Percentiles rank a stretch among this genome's conserved stretches.
Evolutionary conservation across 2,888 invertebrate species (phyloP).

Genomic region (Nycteola revayana): DNA sequence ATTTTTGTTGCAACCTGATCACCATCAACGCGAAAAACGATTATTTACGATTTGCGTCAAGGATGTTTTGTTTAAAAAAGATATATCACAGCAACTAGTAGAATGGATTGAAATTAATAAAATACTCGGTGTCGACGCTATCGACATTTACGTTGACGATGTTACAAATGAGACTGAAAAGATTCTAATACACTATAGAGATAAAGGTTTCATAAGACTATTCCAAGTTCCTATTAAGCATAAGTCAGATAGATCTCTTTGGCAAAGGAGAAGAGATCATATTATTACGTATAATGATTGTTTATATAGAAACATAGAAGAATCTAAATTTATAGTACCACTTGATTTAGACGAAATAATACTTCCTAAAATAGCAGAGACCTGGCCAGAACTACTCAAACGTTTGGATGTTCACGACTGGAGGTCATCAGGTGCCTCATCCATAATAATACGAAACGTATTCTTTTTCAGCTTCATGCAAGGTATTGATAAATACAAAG

Average conservation of each 20-base stretch:
- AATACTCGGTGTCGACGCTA: constrained; percentile 85
- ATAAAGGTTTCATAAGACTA: constrained; percentile 69
- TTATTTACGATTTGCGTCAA: constrained; percentile 87
- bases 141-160: constrained; percentile 85
- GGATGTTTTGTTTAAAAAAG: constrained; percentile 84
- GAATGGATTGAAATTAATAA: constrained; percentile 88
- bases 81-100: constrained; percentile 83
- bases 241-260: constrained; percentile 64
- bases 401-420: constrained; percentile 67
- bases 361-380: constrained; percentile 82
- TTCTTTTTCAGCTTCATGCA: constrained; percentile 85
- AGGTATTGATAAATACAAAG: constrained; percentile 44
- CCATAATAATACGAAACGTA: constrained; percentile 85
- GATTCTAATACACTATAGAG: constrained; percentile 81
- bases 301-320: constrained; percentile 86
- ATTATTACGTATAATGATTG: constrained; percentile 90
- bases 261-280: constrained; percentile 87
- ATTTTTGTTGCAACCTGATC: constrained; percentile 50
- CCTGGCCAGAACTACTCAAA: constrained; percentile 81
- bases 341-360: constrained; percentile 89
- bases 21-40: constrained; percentile 38
- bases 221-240: constrained; percentile 78
- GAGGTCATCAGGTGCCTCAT: constrained; percentile 76
- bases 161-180: constrained; percentile 78
- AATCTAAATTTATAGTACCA: constrained; percentile 85